These are phyloP conservation scores for Drusus annulatus DNA, from an alignment of 1,140 invertebrate genomes.

Conservation along the genomic window DNA sequence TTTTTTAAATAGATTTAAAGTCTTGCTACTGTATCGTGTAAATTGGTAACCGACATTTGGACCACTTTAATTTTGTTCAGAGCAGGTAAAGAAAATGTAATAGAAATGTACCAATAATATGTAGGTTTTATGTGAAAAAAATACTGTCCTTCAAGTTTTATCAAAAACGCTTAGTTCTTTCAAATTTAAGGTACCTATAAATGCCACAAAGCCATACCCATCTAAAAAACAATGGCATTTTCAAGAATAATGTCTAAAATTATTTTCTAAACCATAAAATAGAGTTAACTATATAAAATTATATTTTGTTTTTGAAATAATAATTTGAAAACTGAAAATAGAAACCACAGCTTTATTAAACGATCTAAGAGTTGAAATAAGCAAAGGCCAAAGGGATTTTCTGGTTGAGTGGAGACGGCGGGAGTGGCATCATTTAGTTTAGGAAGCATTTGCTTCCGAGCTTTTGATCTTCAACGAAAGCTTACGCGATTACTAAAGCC, in stretches of 20 bases:
- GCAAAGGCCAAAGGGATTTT: slow-evolving; percentile 38
- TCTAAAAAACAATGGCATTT: too few species aligned
- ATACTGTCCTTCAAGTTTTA: too few species aligned
- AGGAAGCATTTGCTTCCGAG: slow-evolving; percentile 17
- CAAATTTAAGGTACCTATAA: too few species aligned
- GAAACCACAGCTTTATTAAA: background rate
- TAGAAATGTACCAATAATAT: too few species aligned
- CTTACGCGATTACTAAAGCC: slow-evolving; percentile 27
- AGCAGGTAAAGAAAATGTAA: background rate
- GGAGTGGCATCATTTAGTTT: slow-evolving; percentile 42
- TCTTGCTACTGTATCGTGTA: slow-evolving; percentile 23
- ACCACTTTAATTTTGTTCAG: slow-evolving; percentile 11
- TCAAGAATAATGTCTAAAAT: too few species aligned
- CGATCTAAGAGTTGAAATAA: background rate
- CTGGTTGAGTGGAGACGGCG: slow-evolving; percentile 14
- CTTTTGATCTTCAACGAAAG: slow-evolving; percentile 28
- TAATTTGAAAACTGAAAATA: background rate
- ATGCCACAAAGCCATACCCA: too few species aligned
- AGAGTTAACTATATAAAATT: too few species aligned
- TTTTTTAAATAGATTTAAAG: slow-evolving; percentile 41
- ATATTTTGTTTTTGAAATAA: too few species aligned
- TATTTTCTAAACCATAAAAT: too few species aligned
- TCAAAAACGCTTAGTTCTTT: too few species aligned
- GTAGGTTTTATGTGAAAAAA: too few species aligned
- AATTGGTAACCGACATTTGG: slow-evolving; percentile 43